These are phyloP conservation scores for Xenentodon cancila DNA, from an alignment of 2,797 vertebrate genomes.

Conservation along the genomic window DNA sequence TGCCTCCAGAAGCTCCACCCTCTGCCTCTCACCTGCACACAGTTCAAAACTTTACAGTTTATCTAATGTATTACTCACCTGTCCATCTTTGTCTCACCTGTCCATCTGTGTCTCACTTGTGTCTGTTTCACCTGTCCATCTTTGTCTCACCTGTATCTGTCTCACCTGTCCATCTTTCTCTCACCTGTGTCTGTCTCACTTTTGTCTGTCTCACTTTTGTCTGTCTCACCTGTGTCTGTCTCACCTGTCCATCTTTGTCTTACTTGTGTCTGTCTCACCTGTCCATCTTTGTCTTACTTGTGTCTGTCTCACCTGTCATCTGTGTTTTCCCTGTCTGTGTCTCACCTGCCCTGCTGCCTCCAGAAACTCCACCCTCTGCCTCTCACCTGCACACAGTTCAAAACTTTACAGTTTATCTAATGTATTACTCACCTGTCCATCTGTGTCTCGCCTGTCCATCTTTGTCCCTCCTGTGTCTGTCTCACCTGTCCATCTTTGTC, in stretches of 20 bases:
- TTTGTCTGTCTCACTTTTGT: too few relatives aligned
- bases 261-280: too few relatives aligned
- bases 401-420: too few relatives aligned
- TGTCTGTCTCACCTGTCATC: slow-evolving; percentile 59
- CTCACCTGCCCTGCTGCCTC: slow-evolving; percentile 58
- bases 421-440: too few relatives aligned
- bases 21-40: slow-evolving; percentile 25
- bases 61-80: too few relatives aligned
- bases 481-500: too few relatives aligned
- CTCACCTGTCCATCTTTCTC: slow-evolving; percentile 41
- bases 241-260: too few relatives aligned
- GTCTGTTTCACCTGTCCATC: too few relatives aligned
- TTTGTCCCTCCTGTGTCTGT: background rate
- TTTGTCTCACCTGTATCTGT: slow-evolving; percentile 57
- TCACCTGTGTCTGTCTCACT: slow-evolving; percentile 53
- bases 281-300: slow-evolving; percentile 22
- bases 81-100: too few relatives aligned
- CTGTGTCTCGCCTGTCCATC: too few relatives aligned
- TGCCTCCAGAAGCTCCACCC: slow-evolving; percentile 60
- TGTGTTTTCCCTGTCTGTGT: too few relatives aligned
- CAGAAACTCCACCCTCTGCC: slow-evolving; percentile 53
- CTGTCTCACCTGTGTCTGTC: slow-evolving; percentile 43
- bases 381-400: slow-evolving; percentile 24
- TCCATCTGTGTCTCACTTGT: background rate
- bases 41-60: too few relatives aligned